Evolutionary conservation across 2,888 invertebrate species (phyloP).

Genomic region (Monochamus alternatus): DNA sequence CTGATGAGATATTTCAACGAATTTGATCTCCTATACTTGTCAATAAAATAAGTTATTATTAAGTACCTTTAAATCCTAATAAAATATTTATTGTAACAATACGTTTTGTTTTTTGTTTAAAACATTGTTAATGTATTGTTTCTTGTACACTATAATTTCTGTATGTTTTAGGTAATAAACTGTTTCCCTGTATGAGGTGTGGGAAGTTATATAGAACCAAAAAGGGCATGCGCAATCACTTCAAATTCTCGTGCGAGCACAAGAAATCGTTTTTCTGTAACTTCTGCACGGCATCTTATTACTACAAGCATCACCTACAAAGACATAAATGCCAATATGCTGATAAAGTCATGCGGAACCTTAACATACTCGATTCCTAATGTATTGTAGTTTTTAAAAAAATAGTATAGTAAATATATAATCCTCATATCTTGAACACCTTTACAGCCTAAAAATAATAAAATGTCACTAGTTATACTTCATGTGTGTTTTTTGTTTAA

Average conservation of each 20-base stretch:
- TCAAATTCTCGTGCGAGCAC: slow-evolving; percentile 59
- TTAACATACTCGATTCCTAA: neutral
- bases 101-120: neutral
- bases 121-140: neutral
- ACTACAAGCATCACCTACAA: slow-evolving; percentile 61
- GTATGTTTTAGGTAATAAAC: slow-evolving; percentile 36
- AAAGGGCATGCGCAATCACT: slow-evolving; percentile 60
- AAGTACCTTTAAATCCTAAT: neutral
- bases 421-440: too few relatives aligned
- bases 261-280: slow-evolving; percentile 60
- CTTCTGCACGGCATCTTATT: slow-evolving; percentile 59
- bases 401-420: too few relatives aligned
- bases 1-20: too few relatives aligned
- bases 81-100: neutral
- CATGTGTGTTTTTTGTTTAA: too few relatives aligned
- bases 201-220: slow-evolving; percentile 60
- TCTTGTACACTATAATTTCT: neutral
- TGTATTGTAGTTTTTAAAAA: neutral
- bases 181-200: slow-evolving; percentile 55
- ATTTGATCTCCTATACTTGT: too few relatives aligned
- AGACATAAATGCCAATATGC: slow-evolving; percentile 55
- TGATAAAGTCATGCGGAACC: slow-evolving; percentile 34
- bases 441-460: too few relatives aligned
- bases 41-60: neutral
- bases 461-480: too few relatives aligned